Evolutionary conservation across 2,113 vertebrate species (phyloP), one percentile per base, ranked within the genome.

Genomic region (Petroica traversi): DNA sequence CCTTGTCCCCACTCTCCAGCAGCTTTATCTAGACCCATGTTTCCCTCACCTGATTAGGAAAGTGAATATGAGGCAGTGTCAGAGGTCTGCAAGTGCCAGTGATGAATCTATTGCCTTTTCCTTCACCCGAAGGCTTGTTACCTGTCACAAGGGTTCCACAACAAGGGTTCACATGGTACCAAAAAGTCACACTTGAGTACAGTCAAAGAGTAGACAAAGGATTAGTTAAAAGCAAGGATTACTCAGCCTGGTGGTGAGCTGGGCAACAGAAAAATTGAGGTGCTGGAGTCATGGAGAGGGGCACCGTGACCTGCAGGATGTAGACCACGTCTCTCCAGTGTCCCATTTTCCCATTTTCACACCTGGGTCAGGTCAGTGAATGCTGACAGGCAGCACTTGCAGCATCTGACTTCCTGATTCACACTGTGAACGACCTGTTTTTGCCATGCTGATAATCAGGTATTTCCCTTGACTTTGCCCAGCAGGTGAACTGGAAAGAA

Each of bases 81-180:
- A 95, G 82, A 85, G 92, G 51, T 22, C 72, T 83, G 79, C 79
- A 94, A 91, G 96, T 12, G 94, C 86, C 88, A 63, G 0, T 96
- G 96, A 97, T 96, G 92, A 97, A 93, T 96, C 96, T 97, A 97
- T 97, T 94, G 92, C 95, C 67, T 92, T 97, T 92, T 74, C 55
- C 55, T 92, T 77, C 40, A 4, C 59, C 9, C 1, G 74, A 34
- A 88, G 63, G 24, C 82, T 94, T 85, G 78, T 90, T 88, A 84
- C 90, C 72, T 88, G 75, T 86, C 94, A 88, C 75, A 59, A 59
- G 40, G 31, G 61, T 92, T 88, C 59, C 82, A 74, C 57, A 55
- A 18, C 83, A 89, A 72, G 91, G 59, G 91, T 64, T 97, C 89
- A 93, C 74, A 84, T 75, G 75, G 83, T 80, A 66, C 57, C 80